phyloP scores from a whole-genome alignment of 1,140 invertebrate genomes.

The Drosophila nikananu region DNA sequence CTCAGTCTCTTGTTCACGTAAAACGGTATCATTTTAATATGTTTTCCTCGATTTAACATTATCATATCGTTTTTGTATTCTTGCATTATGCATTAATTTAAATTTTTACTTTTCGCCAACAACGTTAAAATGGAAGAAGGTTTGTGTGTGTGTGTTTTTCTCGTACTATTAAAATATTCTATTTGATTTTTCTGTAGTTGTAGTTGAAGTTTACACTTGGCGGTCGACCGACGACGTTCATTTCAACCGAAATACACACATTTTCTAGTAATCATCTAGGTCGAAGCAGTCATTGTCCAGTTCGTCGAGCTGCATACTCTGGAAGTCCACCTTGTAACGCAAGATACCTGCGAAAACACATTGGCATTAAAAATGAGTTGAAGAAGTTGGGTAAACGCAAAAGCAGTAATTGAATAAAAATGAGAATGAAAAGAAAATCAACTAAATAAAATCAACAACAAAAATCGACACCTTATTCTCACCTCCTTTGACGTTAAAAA shows the following conservation, averaged over 20 bases:
- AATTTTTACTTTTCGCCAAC: constrained; percentile 77
- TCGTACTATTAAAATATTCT: constrained; percentile 74
- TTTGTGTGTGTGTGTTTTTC: constrained; percentile 56
- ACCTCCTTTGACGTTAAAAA: constrained; percentile 13
- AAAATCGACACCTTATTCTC: constrained; percentile 11
- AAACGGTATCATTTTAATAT: constrained; percentile 74
- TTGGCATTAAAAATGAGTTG: constrained; percentile 7
- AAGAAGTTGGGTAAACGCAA: constrained; percentile 10
- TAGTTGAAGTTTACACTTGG: constrained; percentile 62
- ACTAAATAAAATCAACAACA: constrained; percentile 1
- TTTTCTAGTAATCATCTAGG: constrained; percentile 95
- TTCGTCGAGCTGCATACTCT: constrained; percentile 96
- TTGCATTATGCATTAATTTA: constrained; percentile 58
- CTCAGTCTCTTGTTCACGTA: constrained; percentile 55
- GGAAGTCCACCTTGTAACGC: constrained; percentile 99
- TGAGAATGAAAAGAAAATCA: background rate
- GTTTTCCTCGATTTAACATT: constrained; percentile 79
- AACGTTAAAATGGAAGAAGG: constrained; percentile 83
- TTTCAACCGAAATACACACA: constrained; percentile 57
- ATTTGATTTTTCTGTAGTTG: constrained; percentile 61
- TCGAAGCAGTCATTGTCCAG: constrained; percentile 94
- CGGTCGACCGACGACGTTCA: constrained; percentile 34
- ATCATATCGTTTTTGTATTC: constrained; percentile 50
- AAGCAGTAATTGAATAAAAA: constrained; percentile 11
- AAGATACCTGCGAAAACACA: constrained; percentile 88